Conservation (phyloP, 2,797 vertebrate species). For the Labeo calbasu region DNA sequence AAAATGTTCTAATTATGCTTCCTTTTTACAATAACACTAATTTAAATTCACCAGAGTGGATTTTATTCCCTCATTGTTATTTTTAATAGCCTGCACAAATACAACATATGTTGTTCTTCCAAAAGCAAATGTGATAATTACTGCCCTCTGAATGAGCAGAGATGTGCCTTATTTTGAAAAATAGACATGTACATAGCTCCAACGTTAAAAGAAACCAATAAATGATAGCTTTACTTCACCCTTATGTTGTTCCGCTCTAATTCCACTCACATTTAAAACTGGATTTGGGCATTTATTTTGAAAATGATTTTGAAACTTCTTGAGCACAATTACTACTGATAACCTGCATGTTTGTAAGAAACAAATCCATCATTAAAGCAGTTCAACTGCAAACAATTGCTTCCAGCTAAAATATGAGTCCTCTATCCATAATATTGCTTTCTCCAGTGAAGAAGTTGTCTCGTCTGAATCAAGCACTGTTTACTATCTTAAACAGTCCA, state of each 20-base stretch:
- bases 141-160: background rate
- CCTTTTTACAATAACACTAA: background rate
- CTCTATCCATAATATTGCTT: background rate
- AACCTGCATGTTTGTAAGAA: background rate
- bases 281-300: constrained; percentile 9
- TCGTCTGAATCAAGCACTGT: background rate
- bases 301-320: constrained; percentile 41
- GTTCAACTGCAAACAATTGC: background rate
- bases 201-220: constrained; percentile 7
- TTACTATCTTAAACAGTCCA: background rate
- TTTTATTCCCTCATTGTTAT: constrained; percentile 1
- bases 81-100: background rate
- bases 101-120: background rate
- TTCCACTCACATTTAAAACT: background rate
- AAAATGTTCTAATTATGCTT: constrained; percentile 6
- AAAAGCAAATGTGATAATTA: constrained; percentile 41
- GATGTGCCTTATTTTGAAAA: background rate
- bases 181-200: background rate
- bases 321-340: constrained; percentile 21
- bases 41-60: background rate
- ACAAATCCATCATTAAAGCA: background rate
- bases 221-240: background rate
- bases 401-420: background rate
- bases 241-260: background rate
- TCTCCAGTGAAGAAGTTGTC: background rate